Conservation (phyloP, 2,797 vertebrate genomes). For the Chiloscyllium punctatum region DNA sequence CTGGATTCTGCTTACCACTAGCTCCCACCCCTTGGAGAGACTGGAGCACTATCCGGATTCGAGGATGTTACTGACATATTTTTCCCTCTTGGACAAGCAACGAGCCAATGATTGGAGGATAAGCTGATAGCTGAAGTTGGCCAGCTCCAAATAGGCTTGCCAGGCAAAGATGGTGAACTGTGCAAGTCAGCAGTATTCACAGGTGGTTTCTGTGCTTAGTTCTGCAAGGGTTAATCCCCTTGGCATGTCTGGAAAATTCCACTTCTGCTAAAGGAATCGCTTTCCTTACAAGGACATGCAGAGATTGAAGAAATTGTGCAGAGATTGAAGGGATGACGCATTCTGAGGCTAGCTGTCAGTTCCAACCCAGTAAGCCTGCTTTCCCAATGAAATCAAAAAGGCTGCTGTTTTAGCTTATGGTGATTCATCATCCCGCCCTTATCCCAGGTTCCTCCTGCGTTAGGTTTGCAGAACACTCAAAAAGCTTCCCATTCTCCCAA, state of each 20-base stretch:
- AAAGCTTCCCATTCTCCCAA: background rate
- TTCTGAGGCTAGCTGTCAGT: background rate
- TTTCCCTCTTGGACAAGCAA: no score
- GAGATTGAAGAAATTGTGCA: background rate
- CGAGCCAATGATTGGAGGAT: no score
- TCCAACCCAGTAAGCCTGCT: background rate
- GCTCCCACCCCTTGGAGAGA: no score
- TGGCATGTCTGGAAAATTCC: background rate
- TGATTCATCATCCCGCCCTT: background rate
- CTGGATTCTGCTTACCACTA: no score
- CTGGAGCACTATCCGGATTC: no score
- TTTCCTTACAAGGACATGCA: background rate
- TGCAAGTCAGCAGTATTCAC: background rate
- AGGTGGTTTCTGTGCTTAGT: background rate
- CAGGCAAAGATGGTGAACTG: background rate
- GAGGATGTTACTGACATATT: no score
- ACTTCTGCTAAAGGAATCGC: background rate
- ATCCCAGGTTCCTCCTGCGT: background rate
- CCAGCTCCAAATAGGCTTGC: background rate
- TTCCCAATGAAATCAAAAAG: fast-evolving
- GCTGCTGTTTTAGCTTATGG: background rate
- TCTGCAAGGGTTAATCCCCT: background rate
- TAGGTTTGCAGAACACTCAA: background rate
- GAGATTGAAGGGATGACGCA: background rate
- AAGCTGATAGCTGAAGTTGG: background rate